Conservation (phyloP, 2,888 invertebrate genomes). For the Acleris laterana region DNA sequence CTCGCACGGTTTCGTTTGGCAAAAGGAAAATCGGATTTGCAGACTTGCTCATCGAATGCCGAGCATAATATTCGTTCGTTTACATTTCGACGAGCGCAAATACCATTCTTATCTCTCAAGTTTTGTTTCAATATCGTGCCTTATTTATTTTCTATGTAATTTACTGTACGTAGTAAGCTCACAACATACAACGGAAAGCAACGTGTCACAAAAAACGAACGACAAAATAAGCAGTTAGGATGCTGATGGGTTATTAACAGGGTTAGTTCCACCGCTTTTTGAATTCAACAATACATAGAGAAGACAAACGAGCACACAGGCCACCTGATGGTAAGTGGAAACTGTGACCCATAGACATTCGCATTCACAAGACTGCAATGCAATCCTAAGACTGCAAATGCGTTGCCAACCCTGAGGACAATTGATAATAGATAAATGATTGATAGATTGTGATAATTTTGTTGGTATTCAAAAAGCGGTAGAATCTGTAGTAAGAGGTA, state of each 20-base stretch:
- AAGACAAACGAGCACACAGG: no score
- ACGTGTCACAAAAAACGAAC: slow-evolving; percentile 58
- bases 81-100: slow-evolving; percentile 6
- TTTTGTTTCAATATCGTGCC: background rate
- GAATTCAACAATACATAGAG: slow-evolving; percentile 53
- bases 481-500: slow-evolving; percentile 67
- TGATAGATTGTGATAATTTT: background rate
- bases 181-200: slow-evolving; percentile 66
- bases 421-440: no score
- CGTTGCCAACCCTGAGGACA: no score
- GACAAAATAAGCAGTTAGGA: slow-evolving; percentile 64
- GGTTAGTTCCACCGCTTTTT: slow-evolving; percentile 66
- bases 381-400: no score
- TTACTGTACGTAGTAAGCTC: background rate
- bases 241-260: slow-evolving; percentile 52
- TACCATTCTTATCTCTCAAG: background rate
- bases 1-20: slow-evolving; percentile 31
- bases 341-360: no score
- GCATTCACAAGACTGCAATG: no score
- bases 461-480: slow-evolving; percentile 66
- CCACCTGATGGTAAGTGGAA: no score
- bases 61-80: slow-evolving; percentile 20
- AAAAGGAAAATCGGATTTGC: slow-evolving; percentile 30
- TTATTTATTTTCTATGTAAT: background rate
- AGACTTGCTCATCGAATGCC: slow-evolving; percentile 23